phyloP scores from a whole-genome alignment of 2,113 vertebrate species.

The Harpagus bidentatus region DNA sequence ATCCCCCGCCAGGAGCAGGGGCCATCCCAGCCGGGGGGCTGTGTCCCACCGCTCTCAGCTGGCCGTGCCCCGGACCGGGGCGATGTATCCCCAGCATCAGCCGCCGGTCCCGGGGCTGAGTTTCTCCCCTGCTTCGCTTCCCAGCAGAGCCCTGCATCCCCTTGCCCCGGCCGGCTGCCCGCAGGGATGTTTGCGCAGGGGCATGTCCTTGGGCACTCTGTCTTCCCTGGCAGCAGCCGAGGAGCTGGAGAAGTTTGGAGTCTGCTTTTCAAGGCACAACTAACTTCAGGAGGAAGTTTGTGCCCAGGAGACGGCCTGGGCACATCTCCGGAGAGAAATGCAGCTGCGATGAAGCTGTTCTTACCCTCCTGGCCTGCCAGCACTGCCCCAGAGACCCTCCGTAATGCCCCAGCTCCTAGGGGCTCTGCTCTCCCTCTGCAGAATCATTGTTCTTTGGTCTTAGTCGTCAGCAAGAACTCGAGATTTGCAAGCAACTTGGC shows the following conservation, averaged over 20 bases:
- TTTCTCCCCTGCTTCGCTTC: not conserved
- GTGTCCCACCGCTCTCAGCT: not conserved
- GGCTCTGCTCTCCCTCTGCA: not conserved
- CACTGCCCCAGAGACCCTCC: fast-evolving
- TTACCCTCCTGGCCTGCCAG: not conserved
- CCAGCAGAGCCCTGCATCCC: not conserved
- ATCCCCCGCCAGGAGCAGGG: not conserved
- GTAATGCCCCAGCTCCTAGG: fast-evolving
- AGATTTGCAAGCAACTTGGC: not conserved
- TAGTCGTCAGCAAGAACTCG: not conserved
- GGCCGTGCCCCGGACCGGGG: fast-evolving
- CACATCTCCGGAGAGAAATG: not conserved
- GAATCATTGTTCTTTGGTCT: not conserved
- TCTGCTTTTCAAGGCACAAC: not conserved
- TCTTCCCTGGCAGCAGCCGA: not conserved
- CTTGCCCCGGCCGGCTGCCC: fast-evolving
- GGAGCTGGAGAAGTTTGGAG: not conserved
- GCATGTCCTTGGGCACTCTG: not conserved
- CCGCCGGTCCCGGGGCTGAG: not conserved
- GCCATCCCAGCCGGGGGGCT: not conserved
- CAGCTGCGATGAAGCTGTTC: not conserved
- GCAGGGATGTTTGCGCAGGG: not conserved
- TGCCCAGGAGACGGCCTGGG: not conserved
- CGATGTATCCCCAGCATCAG: fast-evolving
- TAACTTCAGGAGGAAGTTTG: not conserved